These are phyloP conservation scores for Sorex araneus DNA, from an alignment of 2,113 vertebrate genomes.

Conservation along the genomic window DNA sequence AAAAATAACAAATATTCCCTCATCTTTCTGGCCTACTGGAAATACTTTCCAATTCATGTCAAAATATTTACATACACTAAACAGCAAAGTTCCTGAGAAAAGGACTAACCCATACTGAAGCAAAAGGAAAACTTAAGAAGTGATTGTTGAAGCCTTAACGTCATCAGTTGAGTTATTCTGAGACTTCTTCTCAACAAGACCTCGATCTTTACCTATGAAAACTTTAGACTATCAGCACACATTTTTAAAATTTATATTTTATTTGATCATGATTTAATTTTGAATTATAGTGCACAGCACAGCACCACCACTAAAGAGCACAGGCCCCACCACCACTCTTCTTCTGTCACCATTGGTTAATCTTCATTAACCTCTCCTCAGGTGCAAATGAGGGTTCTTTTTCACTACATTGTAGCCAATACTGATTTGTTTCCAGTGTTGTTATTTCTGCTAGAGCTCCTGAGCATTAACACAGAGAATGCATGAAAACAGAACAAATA, in stretches of 20 bases:
- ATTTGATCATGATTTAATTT: too few species aligned
- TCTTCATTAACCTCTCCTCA: too few species aligned
- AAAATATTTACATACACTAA: not conserved
- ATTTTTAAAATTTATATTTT: not conserved
- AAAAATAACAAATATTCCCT: not conserved
- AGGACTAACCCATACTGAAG: not conserved
- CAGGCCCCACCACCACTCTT: too few species aligned
- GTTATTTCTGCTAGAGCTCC: too few species aligned
- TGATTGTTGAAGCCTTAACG: not conserved
- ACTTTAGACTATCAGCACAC: not conserved
- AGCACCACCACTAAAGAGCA: too few species aligned
- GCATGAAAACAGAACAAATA: too few species aligned
- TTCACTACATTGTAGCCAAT: too few species aligned
- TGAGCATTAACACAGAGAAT: too few species aligned
- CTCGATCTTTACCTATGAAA: not conserved
- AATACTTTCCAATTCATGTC: slow-evolving; percentile 4
- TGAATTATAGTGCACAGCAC: too few species aligned
- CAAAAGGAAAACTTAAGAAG: not conserved
- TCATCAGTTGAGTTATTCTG: not conserved
- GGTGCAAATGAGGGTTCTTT: too few species aligned
- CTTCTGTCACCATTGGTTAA: too few species aligned
- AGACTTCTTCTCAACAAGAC: not conserved
- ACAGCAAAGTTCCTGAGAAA: not conserved
- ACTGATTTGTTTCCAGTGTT: too few species aligned
- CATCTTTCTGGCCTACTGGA: not conserved